phyloP scores from a whole-genome alignment of 2,113 vertebrate species.

The Macquaria australasica region DNA sequence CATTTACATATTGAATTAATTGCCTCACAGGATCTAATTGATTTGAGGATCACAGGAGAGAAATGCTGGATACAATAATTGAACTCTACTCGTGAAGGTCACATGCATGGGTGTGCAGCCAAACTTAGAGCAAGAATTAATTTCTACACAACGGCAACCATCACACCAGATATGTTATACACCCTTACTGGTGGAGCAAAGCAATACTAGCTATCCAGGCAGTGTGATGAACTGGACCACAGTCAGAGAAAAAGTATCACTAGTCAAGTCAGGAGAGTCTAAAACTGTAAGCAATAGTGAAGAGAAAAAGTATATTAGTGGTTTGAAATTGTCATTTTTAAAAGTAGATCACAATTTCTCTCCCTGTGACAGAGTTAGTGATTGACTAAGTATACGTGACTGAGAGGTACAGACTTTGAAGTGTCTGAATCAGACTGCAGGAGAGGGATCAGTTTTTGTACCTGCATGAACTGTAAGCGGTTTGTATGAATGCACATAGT shows the following conservation, averaged over 20 bases:
- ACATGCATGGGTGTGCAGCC: not conserved
- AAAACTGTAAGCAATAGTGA: not conserved
- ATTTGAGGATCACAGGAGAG: slow-evolving; percentile 13
- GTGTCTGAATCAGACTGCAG: not conserved
- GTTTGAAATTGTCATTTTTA: not conserved
- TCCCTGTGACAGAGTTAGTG: not conserved
- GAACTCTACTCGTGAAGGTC: not conserved
- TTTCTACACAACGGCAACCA: not conserved
- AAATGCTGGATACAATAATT: not conserved
- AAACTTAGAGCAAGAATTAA: not conserved
- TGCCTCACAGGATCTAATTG: slow-evolving; percentile 1
- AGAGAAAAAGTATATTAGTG: not conserved
- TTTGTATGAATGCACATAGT: not conserved
- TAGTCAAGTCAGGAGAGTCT: not conserved
- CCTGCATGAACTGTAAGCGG: not conserved
- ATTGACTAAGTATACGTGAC: slow-evolving; percentile 4
- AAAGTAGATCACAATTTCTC: slow-evolving; percentile 12
- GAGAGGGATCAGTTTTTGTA: not conserved
- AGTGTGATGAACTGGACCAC: slow-evolving; percentile 2
- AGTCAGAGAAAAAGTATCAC: not conserved
- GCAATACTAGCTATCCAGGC: not conserved
- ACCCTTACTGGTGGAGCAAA: not conserved
- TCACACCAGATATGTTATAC: not conserved
- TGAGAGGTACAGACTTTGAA: slow-evolving; percentile 10
- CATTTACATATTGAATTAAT: slow-evolving; percentile 25